Base-by-base conservation (phyloP, 2,797 vertebrate species). In the Thamnophis elegans region DNA sequence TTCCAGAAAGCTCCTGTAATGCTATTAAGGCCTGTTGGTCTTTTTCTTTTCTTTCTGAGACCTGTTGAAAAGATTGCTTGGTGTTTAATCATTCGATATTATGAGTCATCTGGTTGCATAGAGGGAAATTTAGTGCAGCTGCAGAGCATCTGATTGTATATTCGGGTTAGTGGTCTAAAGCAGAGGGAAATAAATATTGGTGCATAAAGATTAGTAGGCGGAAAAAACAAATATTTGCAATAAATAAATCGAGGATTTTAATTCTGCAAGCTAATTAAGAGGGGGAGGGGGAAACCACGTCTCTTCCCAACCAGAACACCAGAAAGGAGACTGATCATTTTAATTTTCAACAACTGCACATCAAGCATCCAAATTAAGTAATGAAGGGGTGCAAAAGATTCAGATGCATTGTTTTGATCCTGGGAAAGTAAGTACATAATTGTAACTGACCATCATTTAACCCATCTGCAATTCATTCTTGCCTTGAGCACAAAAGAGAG, bases 391-490 rank as follows among this genome's bases (percentile, higher is more conserved):
- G 90, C 94, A 90, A 94, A 96, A 59, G 56, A 91, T 95, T 94
- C 85, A 32, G 94, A 89, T 94, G 93, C 60, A 51, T 93, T 93
- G 36, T 94, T 92, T 94, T 95, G 58, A 87, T 96, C 93, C 95
- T 91, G 93, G 94, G 90, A 91, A 94, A 47, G 51, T 87, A 95
- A 96, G 95, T 94, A 89, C 88, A 60, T 95, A 95, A 96, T 94
- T 94, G 87, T 91, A 96, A 96, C 87, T 94, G 94, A 95, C 82
- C 93, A 93, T 28, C 92, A 13, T 94, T 96, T 95, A 97, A 96
- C 91, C 91, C 82, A 88, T 92, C 94, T 94, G 14, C 88, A 93
- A 94, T 94, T 96, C 93, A 93, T 85, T 94, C 85, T 94, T 95
- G 92, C 95, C 25, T 85, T 94, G 93, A 36, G 20, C 92, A 55